Base-by-base conservation (phyloP, 1,140 invertebrate genomes). In the Tetramorium simillimum region DNA sequence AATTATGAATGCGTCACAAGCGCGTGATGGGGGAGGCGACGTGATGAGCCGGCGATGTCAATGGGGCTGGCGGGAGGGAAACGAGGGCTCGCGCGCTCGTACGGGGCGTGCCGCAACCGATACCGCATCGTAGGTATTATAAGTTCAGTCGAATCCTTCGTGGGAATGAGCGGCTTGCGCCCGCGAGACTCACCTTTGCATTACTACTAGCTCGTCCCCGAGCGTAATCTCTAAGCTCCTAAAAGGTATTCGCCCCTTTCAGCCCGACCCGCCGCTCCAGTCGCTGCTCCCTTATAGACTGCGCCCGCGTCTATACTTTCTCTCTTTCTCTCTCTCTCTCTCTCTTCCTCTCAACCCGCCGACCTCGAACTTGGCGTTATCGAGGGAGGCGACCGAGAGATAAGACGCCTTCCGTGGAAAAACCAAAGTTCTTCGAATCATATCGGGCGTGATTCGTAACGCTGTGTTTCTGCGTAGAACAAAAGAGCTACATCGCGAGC, bases 151-250 rank as follows among this genome's bases (percentile, higher is more conserved):
- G 93, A 94, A 94, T 93, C 92, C 93, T 91, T 92, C 94, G 94
- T 95, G 93, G 92, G 94, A 95, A 95, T 93, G 88, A 91, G 88
- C 89, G 92, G 92, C 86, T 92, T 94, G 92, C 89, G 90, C 92
- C 87, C 87, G 89, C 76, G 91, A 93, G 92, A 91, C 91, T 94
- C 93, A 92, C 92, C 93, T 94, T 92, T 89, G 92, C 92, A 93
- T 93, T 94, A 92, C 92, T 92, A 92, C 92, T 85, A 91, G 90
- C 93, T 93, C 89, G 87, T 89, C 88, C 62, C 49, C 90, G 91
- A 94, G 93, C 94, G 93, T 94, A 94, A 94, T 94, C 93, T 93
- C 92, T 95, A 95, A 95, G 93, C 94, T 92, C 78, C 93, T 94
- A 94, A 95, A 94, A 95, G 94, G 93, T 93, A 93, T 91, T 94